Conservation (phyloP, 1,140 invertebrate genomes). For the Papilio polyxenes region DNA sequence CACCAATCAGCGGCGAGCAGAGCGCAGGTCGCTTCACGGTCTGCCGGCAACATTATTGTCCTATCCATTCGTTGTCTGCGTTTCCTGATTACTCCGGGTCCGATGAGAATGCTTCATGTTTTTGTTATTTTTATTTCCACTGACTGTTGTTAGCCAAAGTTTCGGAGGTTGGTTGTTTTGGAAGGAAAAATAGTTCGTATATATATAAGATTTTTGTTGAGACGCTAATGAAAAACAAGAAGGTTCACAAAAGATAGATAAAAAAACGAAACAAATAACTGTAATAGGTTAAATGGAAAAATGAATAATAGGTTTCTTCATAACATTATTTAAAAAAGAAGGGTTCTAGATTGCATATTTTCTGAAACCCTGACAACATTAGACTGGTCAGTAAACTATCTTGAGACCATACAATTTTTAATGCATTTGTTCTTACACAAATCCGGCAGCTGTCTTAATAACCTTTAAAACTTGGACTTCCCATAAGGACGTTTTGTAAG, state of each 20-base stretch:
- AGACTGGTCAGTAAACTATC: too few species aligned
- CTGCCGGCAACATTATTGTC: slow-evolving; percentile 24
- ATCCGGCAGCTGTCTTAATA: too few species aligned
- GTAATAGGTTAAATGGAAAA: too few species aligned
- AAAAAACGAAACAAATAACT: neutral
- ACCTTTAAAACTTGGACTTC: neutral
- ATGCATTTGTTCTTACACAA: too few species aligned
- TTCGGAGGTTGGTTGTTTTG: neutral
- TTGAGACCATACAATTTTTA: too few species aligned
- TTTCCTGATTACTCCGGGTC: slow-evolving; percentile 34
- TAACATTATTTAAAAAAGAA: too few species aligned
- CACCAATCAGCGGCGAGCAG: slow-evolving; percentile 12
- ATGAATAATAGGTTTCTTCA: too few species aligned
- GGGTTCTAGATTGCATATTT: too few species aligned
- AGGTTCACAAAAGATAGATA: neutral
- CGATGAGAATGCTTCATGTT: slow-evolving; percentile 7
- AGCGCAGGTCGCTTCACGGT: slow-evolving; percentile 30
- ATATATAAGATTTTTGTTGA: neutral
- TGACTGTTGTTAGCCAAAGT: slow-evolving; percentile 9
- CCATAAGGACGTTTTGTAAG: neutral
- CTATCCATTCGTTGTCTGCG: slow-evolving; percentile 26
- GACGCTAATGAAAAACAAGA: neutral
- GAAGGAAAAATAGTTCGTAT: neutral
- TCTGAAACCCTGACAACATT: too few species aligned
- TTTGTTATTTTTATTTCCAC: slow-evolving; percentile 22